phyloP scores from a whole-genome alignment of 2,797 vertebrate genomes.

The Gallinago stenura region DNA sequence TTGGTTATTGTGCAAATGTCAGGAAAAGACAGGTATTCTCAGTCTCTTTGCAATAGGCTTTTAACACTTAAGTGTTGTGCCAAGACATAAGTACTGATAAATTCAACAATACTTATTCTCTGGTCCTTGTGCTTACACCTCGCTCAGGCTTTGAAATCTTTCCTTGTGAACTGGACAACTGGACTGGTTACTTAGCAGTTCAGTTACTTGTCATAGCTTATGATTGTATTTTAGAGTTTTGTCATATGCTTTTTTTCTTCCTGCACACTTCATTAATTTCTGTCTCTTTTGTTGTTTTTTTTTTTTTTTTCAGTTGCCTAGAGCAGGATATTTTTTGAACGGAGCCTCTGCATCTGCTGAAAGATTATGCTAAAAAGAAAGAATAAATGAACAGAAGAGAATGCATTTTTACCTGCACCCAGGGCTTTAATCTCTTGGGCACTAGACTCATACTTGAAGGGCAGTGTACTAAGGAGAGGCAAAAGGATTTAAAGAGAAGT shows the following conservation, averaged over 20 bases:
- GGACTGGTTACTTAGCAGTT: neutral
- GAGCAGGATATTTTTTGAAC: neutral
- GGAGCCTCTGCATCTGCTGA: neutral
- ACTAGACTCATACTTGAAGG: neutral
- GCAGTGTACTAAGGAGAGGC: neutral
- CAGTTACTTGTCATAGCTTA: neutral
- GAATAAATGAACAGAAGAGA: neutral
- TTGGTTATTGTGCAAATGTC: neutral
- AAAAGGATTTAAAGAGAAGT: neutral
- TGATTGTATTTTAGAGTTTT: neutral
- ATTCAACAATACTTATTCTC: neutral
- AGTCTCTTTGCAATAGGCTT: neutral
- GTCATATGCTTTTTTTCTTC: neutral
- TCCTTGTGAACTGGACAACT: neutral
- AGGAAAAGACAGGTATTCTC: neutral
- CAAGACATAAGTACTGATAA: neutral
- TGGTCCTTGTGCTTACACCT: neutral
- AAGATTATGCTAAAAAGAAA: neutral
- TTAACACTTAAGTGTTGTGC: neutral
- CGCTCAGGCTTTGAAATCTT: neutral
- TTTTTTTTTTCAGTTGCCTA: neutral
- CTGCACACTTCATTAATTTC: neutral
- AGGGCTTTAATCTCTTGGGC: neutral
- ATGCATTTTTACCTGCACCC: neutral
- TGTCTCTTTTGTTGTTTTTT: neutral